Evolutionary conservation across 2,113 vertebrate genomes (phyloP), one percentile per base, ranked within the genome.

Genomic region (Origma solitaria): DNA sequence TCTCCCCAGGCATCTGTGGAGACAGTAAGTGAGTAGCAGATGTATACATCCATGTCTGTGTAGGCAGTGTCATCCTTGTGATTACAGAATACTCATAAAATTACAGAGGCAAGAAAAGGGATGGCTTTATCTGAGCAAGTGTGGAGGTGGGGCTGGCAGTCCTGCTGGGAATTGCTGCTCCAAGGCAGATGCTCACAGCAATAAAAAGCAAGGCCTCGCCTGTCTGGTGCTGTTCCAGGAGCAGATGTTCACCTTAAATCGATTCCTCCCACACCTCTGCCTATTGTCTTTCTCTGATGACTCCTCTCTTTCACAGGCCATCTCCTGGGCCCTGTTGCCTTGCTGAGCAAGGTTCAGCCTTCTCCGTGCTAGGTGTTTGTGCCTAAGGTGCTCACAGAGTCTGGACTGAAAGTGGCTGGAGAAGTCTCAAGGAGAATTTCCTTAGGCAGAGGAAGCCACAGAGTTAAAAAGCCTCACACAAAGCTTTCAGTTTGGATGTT

Each of bases 101-200:
- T 56, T 30, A n/a, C 0, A 69, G 81, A 87, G 68, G 38, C 50
- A 82, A 70, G 90, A 54, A 73, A 62, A 95, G 0, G 35, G 66
- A 51, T 95, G 78, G 75, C 21, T 95, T 95, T 91, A 77, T 90
- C 50, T 70, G 78, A 96, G 50, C 84, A 77, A 90, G 76, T 66
- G 62, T 1, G 37, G 77, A 85, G 94, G 85, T 65, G 87, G 75
- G 53, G 42, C 87, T 80, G 93, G 69, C 81, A 70, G 78, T 79
- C 78, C 82, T 90, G 58, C 66, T 82, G 95, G 87, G 93, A 86
- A 30, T 33, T 21, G 0, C 7, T 65, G 82, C 42, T 79, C 75
- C 1, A 7, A 66, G 78, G 75, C 94, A 96, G 91, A 92, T 95
- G 93, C 75, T 95, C 1, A 1, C 8, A 70, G 87, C 78, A 80